Evolutionary conservation across 2,113 vertebrate species (phyloP).

Genomic region (Mastomys natalensis): DNA sequence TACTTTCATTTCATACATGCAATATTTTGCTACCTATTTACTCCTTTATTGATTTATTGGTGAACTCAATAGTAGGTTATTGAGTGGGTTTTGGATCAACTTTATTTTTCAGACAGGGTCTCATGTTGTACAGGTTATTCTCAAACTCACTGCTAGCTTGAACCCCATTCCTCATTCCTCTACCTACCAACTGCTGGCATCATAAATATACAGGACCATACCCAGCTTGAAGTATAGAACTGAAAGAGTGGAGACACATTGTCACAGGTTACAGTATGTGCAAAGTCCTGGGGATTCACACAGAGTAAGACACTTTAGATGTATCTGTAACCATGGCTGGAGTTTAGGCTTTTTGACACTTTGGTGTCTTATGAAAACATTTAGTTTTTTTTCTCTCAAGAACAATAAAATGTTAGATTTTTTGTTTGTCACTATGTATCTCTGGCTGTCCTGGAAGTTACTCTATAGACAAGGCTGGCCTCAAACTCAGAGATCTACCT

Average conservation of each 20-base stretch:
- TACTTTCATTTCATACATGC: neutral
- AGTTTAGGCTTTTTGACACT: neutral
- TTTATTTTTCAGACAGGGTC: neutral
- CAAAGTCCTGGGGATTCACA: neutral
- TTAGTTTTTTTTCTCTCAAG: neutral
- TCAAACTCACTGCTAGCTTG: neutral
- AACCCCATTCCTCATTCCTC: neutral
- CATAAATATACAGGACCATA: neutral
- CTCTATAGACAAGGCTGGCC: neutral
- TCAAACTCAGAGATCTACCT: neutral
- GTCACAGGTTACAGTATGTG: neutral
- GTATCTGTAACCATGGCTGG: too few relatives aligned
- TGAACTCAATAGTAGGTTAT: neutral
- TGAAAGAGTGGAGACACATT: neutral
- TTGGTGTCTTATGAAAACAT: neutral
- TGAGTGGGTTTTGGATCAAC: neutral
- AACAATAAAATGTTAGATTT: neutral
- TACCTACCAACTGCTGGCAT: neutral
- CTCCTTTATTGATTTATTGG: neutral
- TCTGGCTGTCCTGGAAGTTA: neutral
- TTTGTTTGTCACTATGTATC: neutral
- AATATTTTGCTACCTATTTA: neutral
- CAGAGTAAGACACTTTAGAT: neutral
- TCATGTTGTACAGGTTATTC: neutral
- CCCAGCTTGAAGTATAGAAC: neutral